Evolutionary conservation across 2,797 vertebrate species (phyloP), one percentile per base, ranked within the genome.

Genomic region (Chelmon rostratus): DNA sequence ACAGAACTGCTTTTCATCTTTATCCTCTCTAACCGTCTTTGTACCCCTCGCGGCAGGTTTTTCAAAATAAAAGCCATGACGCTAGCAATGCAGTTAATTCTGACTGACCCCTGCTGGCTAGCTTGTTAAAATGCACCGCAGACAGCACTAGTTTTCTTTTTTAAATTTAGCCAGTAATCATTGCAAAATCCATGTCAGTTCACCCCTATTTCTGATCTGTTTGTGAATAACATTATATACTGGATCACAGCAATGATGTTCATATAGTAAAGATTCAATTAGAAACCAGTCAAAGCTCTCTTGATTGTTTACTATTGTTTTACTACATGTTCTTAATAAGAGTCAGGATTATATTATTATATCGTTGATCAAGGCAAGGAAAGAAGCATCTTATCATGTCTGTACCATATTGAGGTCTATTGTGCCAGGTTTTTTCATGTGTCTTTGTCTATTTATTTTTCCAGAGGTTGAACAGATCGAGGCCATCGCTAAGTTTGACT

Each of bases 401-500:
- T 6, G 2, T 57, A 12, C 35, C 18, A 40, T 46, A 25, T 42
- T 56, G 8, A 28, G 3, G n/a, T 65, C 16, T 12, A 13, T 49
- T 35, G 46, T 15, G 1, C 19, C 3, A 28, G 73, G 68, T 68
- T 46, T 35, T 2, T 54, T 38, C 1, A 38, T 52, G 33, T 57
- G 9, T 63, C 3, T 78, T 50, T 68, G 9, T 58, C 33, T 33
- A 1, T 75, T 65, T 61, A 7, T 77, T 3, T 64, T 88, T 93
- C 35, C 91, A 98, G 97, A 98, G 91, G 95, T 97, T 71, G 97
- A 98, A 88, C 97, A 98, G 94, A 98, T 98, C 0, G 97, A 98
- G 89, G 97, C 97, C 80, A 98, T 98, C 1, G 97, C 97, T 28
- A 98, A 97, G 94, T 98, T 98, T 78, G 97, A 98, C 93, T 98